These are phyloP conservation scores for Heliconius nattereri DNA, from an alignment of 1,140 invertebrate genomes.

Conservation along the genomic window DNA sequence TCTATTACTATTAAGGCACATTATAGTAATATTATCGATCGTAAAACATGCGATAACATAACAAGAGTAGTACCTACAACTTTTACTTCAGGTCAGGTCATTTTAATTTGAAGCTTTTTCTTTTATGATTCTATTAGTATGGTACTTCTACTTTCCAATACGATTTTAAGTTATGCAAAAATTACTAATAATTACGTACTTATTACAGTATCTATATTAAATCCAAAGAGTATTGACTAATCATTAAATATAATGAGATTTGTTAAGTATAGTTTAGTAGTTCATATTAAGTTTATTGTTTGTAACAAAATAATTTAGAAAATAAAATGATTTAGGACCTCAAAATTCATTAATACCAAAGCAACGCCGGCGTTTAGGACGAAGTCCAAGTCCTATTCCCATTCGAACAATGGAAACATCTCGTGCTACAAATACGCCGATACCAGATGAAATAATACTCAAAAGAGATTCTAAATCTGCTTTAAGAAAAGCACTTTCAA, in stretches of 20 bases:
- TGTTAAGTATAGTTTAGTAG: no score
- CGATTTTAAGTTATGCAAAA: no score
- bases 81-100: conserved; percentile 40
- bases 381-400: conserved; percentile 67
- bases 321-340: conserved; percentile 35
- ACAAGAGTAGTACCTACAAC: conserved; percentile 40
- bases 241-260: no score
- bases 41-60: conserved; percentile 23
- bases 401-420: conserved; percentile 49
- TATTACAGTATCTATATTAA: no score
- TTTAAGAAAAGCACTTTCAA: conserved; percentile 59
- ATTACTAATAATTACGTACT: no score
- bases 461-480: conserved; percentile 52
- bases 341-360: conserved; percentile 43
- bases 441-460: conserved; percentile 34
- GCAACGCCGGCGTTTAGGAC: conserved; percentile 59
- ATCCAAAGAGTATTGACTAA: no score
- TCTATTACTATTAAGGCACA: conserved; percentile 54
- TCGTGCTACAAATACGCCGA: conserved; percentile 61
- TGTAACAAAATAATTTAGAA: not conserved
- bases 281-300: not conserved
- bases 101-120: no score
- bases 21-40: conserved; percentile 39
- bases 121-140: no score
- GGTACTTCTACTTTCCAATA: no score